Percentiles rank a stretch among this genome's conserved stretches.
Evolutionary conservation across 2,113 vertebrate genomes (phyloP).

Genomic region (Rhea americana): DNA sequence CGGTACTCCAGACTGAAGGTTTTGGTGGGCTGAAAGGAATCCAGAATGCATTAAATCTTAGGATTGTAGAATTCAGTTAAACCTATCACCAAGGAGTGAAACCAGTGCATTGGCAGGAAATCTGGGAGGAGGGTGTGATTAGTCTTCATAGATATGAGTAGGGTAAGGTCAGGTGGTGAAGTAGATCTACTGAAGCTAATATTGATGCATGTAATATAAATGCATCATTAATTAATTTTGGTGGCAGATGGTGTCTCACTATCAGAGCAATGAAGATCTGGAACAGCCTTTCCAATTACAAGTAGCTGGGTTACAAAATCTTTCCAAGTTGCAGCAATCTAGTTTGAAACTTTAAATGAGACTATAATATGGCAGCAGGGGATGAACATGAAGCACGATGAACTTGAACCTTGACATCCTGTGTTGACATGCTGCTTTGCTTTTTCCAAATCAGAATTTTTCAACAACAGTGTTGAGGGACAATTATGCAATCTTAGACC

Average conservation of each 20-base stretch:
- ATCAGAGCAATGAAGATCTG: background rate
- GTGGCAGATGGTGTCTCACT: background rate
- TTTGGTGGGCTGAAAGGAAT: background rate
- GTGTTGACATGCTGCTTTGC: background rate
- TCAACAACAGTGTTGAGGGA: rapidly evolving
- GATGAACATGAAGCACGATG: rapidly evolving
- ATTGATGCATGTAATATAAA: background rate
- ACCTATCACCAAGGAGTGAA: background rate
- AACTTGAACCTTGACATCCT: background rate
- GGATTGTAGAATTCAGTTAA: background rate
- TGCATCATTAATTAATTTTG: background rate
- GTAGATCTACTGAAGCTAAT: background rate
- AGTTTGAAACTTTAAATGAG: background rate
- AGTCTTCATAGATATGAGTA: background rate
- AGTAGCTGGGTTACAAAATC: background rate
- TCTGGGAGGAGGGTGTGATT: background rate
- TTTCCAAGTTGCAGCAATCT: rapidly evolving
- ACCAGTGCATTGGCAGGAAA: background rate
- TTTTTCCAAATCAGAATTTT: background rate
- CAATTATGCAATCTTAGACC: rapidly evolving
- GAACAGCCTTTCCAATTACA: background rate
- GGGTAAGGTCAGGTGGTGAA: background rate
- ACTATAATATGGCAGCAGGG: background rate
- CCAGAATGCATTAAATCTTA: background rate
- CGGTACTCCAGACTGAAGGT: background rate